These are phyloP conservation scores for Microcebus lehilahytsara DNA, from an alignment of 2,113 vertebrate genomes.

Conservation along the genomic window DNA sequence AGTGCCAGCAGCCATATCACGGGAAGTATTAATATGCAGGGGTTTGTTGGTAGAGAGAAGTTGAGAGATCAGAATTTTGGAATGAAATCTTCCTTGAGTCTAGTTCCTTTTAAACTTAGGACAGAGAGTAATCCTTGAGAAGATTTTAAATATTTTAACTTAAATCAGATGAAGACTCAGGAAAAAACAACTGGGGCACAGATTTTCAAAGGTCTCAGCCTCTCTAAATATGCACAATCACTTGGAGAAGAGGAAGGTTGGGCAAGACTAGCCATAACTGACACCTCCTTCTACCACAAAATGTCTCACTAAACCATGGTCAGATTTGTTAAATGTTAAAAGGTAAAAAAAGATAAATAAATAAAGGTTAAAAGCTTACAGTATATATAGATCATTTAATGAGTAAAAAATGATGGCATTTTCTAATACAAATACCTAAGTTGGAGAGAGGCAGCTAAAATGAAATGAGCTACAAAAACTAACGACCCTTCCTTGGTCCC, in stretches of 20 bases:
- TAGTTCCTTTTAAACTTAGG: neutral
- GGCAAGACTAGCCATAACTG: neutral
- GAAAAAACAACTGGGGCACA: neutral
- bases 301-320: neutral
- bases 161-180: neutral
- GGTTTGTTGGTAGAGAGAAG: neutral
- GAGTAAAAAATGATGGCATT: neutral
- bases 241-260: neutral
- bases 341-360: neutral
- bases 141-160: slow-evolving; percentile 27
- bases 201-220: neutral
- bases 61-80: neutral
- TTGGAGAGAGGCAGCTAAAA: neutral
- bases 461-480: neutral
- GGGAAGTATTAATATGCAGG: neutral
- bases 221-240: neutral
- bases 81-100: neutral
- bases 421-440: neutral
- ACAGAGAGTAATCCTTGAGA: neutral
- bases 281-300: neutral
- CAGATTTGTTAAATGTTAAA: neutral
- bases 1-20: neutral
- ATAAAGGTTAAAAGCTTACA: neutral
- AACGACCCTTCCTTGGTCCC: neutral
- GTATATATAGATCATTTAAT: neutral